Base-by-base conservation (phyloP, 2,797 vertebrate species). In the Lophius americanus region DNA sequence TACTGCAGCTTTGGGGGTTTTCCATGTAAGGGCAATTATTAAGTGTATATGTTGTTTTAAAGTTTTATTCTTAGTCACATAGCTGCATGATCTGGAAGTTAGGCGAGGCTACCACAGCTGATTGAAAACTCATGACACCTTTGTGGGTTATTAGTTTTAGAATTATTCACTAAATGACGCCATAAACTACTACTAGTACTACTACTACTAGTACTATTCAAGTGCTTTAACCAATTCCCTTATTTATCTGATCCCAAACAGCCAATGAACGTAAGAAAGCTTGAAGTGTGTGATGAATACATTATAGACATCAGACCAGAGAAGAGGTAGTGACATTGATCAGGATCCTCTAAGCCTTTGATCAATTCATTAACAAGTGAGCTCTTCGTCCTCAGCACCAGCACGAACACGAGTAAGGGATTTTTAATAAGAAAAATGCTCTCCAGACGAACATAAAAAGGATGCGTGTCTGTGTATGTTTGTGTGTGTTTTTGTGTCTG, bases 361-460 rank as follows among this genome's bases (percentile, higher is more conserved):
- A 87, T 90, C 78, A 79, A 82, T 87, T 82, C 58, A 89, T 90
- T 83, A 87, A 67, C 50, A 51, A 53, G 58, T 58, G 64, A 42
- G 50, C 51, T 60, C 46, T 62, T 13, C 6, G 58, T 56, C 62
- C 43, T 60, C 59, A 64, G 67, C 51, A 35, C 35, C 23, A 6
- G 60, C 58, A 36, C 39, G 47, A 56, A 50, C 56, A 36, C 11
- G 54, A 52, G 62, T 68, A 79, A 89, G 78, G 79, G 76, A 65
- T 79, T 82, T 62, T 73, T 85, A 84, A 86, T 88, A 76, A 86
- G 73, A 68, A 75, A 51, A 74, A 76, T 50, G 60, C 59, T 68
- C 65, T 74, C 41, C 6, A 55, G 60, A 43, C 43, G 0, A 3
- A 46, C 41, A 68, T 51, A 75, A 43, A 43, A 39, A 51, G 14